phyloP scores from a whole-genome alignment of 2,797 vertebrate genomes.

The Chaenodraco wilsoni region DNA sequence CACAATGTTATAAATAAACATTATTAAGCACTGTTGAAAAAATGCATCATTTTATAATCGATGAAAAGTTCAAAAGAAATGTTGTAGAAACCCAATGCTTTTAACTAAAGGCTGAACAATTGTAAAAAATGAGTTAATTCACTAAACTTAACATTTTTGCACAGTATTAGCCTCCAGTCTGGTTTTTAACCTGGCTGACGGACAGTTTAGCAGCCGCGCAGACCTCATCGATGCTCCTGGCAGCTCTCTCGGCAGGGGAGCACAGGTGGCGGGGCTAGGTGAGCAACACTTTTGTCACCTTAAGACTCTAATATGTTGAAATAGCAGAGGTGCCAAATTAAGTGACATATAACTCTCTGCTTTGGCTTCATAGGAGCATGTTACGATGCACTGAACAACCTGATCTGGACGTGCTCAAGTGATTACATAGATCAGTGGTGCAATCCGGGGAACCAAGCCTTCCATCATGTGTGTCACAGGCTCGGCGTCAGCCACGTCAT shows the following conservation, averaged over 20 bases:
- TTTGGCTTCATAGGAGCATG: constrained; percentile 87
- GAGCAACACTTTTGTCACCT: constrained; percentile 61
- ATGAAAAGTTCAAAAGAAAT: background rate
- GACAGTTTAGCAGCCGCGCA: constrained; percentile 95
- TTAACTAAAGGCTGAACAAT: background rate
- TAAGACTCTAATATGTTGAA: constrained; percentile 10
- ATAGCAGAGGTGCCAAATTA: background rate
- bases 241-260: constrained; percentile 95
- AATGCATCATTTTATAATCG: background rate
- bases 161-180: constrained; percentile 95
- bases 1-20: background rate
- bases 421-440: constrained; percentile 99
- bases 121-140: background rate
- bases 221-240: constrained; percentile 98
- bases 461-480: constrained; percentile 97
- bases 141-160: constrained; percentile 24
- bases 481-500: constrained; percentile 95
- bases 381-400: constrained; percentile 96
- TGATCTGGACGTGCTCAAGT: constrained; percentile 98
- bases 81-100: background rate
- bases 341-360: constrained; percentile 26
- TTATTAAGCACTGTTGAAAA: background rate
- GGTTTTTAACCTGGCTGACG: constrained; percentile 94
- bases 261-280: constrained; percentile 95
- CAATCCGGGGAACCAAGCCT: constrained; percentile 98